Base-by-base conservation (phyloP, 2,797 vertebrate species). In the Chaunax sp. region DNA sequence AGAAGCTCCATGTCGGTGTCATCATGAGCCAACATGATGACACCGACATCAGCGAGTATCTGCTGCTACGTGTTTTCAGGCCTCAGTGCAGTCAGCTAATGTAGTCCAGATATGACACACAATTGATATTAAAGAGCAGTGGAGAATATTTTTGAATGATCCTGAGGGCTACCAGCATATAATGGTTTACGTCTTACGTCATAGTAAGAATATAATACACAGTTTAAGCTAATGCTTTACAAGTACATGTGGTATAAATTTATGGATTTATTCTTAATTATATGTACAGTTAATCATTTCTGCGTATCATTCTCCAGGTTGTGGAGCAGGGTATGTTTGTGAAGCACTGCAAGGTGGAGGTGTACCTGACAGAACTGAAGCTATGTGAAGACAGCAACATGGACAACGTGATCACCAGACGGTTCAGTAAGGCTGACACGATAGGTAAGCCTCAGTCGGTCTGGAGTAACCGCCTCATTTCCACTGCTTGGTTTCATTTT, bases 311-410 rank as follows among this genome's bases (percentile, higher is more conserved):
- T 67, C n/a, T 18, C 60, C 89, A 99, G 98, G 97, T 99, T 62
- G 96, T 98, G 82, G 97, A 99, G 90, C 97, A 99, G 94, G 98
- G 98, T 91, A 98, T 99, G 97, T 99, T 99, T 92, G 97, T 99
- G 84, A 99, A 99, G 87, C 97, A 99, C 92, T 99, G 97, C 92
- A 99, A 99, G 92, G 98, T 99, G 87, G 98, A 99, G 92, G 98
- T 99, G 18, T 99, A 99, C 91, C 94, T 99, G 86, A 99, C 98
- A 4, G 97, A 99, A 92, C 87, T 99, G 86, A 98, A 98, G 87
- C 94, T 99, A 46, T 99, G 98, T 90, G 97, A 99, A 89, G 97
- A 99, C 93, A 94, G 96, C 89, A 95, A 98, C 87, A 96, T 98
- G 94, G 98, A 96, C 87, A 97, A 96, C 41, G 89, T 98, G 74